Evolutionary conservation across 1,140 invertebrate genomes (phyloP).

Genomic region (Macrobrachium nipponense): DNA sequence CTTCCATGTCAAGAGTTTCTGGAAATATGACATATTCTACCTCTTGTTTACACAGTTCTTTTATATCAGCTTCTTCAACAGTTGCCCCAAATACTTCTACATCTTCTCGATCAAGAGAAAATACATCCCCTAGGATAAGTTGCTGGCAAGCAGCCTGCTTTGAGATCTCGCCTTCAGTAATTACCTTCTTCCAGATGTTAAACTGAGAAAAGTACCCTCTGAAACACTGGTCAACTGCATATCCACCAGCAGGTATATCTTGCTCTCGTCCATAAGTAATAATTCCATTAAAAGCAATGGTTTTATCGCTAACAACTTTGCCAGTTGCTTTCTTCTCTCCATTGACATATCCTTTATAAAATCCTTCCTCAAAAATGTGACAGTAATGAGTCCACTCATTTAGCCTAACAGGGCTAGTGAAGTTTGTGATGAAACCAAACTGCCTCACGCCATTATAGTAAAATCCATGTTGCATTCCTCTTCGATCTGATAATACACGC

Average conservation of each 20-base stretch:
- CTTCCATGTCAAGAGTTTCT: not conserved
- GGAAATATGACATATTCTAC: slow-evolving; percentile 41
- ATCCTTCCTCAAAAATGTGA: slow-evolving; percentile 22
- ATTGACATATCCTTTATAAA: slow-evolving; percentile 24
- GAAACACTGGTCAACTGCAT: too few species aligned
- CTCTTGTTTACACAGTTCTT: slow-evolving; percentile 1
- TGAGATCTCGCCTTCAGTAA: slow-evolving; percentile 17
- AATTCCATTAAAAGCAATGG: slow-evolving; percentile 20
- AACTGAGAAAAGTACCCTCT: slow-evolving; percentile 19
- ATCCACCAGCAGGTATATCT: too few species aligned
- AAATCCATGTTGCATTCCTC: slow-evolving; percentile 29
- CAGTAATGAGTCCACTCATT: slow-evolving; percentile 49
- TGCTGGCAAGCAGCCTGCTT: slow-evolving; percentile 19
- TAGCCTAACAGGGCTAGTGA: slow-evolving; percentile 17
- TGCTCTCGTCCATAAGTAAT: slow-evolving; percentile 37
- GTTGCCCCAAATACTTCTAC: not conserved
- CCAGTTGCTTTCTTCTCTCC: slow-evolving; percentile 22
- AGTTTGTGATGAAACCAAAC: slow-evolving; percentile 26
- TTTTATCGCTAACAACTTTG: not conserved
- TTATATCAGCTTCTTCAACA: not conserved
- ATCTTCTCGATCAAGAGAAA: slow-evolving; percentile 28
- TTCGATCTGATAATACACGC: slow-evolving; percentile 15
- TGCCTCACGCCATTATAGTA: slow-evolving; percentile 54
- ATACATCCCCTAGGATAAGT: slow-evolving; percentile 15
- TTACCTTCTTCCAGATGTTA: slow-evolving; percentile 28